phyloP scores from a whole-genome alignment of 2,797 vertebrate genomes.

The Eurystomus glaucurus region DNA sequence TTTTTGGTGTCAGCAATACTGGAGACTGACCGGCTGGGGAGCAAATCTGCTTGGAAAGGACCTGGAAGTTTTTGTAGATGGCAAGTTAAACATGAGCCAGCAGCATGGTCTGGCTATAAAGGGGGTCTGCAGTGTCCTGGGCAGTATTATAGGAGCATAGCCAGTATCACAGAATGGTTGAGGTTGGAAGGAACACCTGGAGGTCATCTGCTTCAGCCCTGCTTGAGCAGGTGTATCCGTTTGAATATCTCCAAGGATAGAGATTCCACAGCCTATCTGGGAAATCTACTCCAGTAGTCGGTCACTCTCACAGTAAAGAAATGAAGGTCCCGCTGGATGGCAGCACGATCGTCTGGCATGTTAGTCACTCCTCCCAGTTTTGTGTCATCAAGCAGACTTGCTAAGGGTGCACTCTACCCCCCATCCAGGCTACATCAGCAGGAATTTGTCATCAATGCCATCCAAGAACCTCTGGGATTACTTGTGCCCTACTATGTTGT shows the following conservation, averaged over 20 bases:
- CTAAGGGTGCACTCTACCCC: fast-evolving
- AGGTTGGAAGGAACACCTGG: background rate
- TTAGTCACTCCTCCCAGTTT: background rate
- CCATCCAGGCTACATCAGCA: background rate
- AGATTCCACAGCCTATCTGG: background rate
- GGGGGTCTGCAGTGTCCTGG: background rate
- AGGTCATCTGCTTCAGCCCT: background rate
- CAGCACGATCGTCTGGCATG: background rate
- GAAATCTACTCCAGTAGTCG: background rate
- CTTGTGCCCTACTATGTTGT: fast-evolving
- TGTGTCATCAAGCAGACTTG: background rate
- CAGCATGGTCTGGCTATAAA: background rate
- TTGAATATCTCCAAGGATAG: background rate
- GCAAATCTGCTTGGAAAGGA: background rate
- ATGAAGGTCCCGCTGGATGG: background rate
- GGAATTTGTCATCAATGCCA: background rate
- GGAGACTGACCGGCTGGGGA: background rate
- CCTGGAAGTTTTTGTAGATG: background rate
- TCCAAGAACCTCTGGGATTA: background rate
- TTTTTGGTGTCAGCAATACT: background rate
- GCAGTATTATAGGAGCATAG: background rate
- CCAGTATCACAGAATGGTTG: background rate
- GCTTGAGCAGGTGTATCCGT: background rate
- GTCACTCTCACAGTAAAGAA: background rate
- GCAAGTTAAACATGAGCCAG: background rate